Evolutionary conservation across 2,113 vertebrate species (phyloP).

Genomic region (Paralichthys olivaceus): DNA sequence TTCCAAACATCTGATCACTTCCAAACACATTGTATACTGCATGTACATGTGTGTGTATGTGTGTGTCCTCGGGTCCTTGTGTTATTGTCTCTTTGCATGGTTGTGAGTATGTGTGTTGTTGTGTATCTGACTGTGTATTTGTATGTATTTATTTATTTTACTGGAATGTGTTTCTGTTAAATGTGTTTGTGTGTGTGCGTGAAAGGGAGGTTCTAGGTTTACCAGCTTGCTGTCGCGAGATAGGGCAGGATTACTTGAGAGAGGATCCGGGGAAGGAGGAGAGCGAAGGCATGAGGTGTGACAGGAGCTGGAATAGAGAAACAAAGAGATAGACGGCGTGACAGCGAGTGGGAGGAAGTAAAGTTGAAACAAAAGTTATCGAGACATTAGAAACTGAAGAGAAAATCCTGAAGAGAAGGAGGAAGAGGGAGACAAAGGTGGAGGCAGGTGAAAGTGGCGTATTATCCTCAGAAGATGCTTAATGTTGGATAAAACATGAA

Average conservation of each 20-base stretch:
- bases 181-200: not conserved
- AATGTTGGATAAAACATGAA: not conserved
- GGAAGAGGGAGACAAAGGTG: not conserved
- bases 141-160: not conserved
- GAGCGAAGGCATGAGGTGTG: conserved; percentile 49
- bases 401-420: not conserved
- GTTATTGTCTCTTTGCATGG: not conserved
- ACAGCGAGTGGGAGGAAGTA: conserved; percentile 57
- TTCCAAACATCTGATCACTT: conserved; percentile 29
- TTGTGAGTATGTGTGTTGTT: conserved; percentile 25
- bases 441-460: not conserved
- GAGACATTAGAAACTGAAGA: conserved; percentile 5
- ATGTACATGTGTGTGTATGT: conserved; percentile 2
- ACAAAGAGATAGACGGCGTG: conserved; percentile 61
- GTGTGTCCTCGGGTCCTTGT: not conserved
- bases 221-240: conserved; percentile 66
- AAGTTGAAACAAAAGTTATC: conserved; percentile 33
- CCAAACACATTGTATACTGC: not conserved
- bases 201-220: conserved; percentile 67
- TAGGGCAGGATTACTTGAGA: conserved; percentile 66
- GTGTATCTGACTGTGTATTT: conserved; percentile 21
- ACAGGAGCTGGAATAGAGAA: conserved; percentile 50
- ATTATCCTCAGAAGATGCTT: not conserved
- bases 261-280: conserved; percentile 18
- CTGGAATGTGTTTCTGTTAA: conserved; percentile 8